Conservation (phyloP, 1,140 invertebrate species). For the Hestina assimilis region DNA sequence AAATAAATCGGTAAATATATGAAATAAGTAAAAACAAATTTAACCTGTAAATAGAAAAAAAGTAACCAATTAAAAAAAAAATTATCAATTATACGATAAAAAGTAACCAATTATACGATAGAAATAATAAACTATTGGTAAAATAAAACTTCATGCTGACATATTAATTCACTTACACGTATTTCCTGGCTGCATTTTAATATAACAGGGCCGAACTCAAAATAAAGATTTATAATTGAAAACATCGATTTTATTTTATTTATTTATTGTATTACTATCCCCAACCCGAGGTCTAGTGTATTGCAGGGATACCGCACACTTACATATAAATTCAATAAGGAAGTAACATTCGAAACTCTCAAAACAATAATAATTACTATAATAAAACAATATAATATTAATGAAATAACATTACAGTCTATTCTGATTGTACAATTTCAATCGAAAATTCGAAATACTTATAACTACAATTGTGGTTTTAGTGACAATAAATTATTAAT, state of each 20-base stretch:
- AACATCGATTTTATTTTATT: constrained; percentile 50
- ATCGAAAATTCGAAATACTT: constrained; percentile 70
- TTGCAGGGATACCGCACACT: constrained; percentile 63
- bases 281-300: constrained; percentile 52
- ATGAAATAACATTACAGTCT: constrained; percentile 70
- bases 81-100: background rate
- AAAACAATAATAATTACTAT: constrained; percentile 55
- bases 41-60: too few relatives aligned
- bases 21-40: too few relatives aligned
- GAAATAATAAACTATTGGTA: background rate
- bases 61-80: background rate
- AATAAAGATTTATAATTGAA: constrained; percentile 35
- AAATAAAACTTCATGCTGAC: constrained; percentile 5
- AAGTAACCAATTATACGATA: background rate
- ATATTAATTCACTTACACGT: constrained; percentile 45
- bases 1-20: too few relatives aligned
- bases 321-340: constrained; percentile 73
- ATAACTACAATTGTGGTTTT: constrained; percentile 48
- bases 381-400: constrained; percentile 40
- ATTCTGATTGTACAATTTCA: constrained; percentile 72
- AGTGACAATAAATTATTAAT: constrained; percentile 32
- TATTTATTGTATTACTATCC: constrained; percentile 73
- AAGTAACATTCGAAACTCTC: constrained; percentile 65
- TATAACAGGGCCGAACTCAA: constrained; percentile 20
- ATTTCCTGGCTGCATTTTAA: constrained; percentile 47